These are phyloP conservation scores for Apis cerana DNA, from an alignment of 1,140 invertebrate species.

Conservation along the genomic window DNA sequence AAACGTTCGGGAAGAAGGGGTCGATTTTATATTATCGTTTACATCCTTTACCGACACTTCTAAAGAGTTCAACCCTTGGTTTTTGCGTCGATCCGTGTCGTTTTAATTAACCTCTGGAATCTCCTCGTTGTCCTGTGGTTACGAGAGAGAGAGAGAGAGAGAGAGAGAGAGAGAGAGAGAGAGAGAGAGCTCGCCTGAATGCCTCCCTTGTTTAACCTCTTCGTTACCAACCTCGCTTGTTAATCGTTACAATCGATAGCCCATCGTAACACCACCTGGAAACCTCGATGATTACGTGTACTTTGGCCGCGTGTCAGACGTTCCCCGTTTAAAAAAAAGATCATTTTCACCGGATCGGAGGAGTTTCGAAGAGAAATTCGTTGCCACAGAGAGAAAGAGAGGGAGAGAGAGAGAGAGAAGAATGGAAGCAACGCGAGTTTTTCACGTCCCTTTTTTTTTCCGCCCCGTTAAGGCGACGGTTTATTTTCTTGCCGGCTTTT, in stretches of 20 bases:
- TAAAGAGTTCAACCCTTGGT: too few species aligned
- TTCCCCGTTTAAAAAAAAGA: not conserved
- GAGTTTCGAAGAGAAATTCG: not conserved
- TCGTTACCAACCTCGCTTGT: not conserved
- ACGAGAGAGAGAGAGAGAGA: conserved; percentile 1
- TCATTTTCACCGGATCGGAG: not conserved
- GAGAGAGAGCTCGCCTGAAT: conserved; percentile 14
- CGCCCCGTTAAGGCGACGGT: not conserved
- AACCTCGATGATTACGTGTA: not conserved
- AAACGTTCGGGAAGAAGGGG: conserved; percentile 8
- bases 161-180: not conserved
- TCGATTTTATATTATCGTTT: conserved; percentile 54
- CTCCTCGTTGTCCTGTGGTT: conserved; percentile 13
- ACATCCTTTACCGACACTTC: not conserved
- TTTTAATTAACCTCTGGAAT: conserved; percentile 14
- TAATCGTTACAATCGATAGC: not conserved
- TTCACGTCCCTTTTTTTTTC: not conserved
- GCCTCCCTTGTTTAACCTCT: not conserved
- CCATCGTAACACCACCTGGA: not conserved
- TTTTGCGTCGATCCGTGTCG: not conserved
- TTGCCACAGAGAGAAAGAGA: not conserved
- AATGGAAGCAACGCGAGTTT: not conserved
- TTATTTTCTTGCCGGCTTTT: conserved; percentile 1
- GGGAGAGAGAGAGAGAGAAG: too few species aligned
- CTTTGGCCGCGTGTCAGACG: too few species aligned